These are phyloP conservation scores for Cottoperca gobio DNA, from an alignment of 2,797 vertebrate species.

Conservation along the genomic window DNA sequence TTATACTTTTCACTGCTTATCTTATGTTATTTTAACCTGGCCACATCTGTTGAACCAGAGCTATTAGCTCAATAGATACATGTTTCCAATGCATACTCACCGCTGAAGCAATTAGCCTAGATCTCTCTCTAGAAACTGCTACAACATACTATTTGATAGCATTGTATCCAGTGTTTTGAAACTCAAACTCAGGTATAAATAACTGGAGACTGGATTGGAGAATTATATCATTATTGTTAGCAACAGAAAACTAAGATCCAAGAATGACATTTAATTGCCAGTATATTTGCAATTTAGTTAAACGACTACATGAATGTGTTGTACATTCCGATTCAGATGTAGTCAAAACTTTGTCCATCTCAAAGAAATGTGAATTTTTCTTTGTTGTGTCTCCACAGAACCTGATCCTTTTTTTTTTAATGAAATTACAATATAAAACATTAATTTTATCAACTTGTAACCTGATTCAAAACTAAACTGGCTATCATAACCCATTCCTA, in stretches of 20 bases:
- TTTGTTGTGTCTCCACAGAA: background rate
- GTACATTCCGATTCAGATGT: background rate
- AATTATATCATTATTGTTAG: background rate
- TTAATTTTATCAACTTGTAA: background rate
- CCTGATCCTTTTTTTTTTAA: background rate
- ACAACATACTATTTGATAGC: background rate
- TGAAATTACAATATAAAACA: background rate
- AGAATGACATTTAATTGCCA: background rate
- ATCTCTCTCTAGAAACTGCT: conserved; percentile 12
- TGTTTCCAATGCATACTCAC: conserved; percentile 40
- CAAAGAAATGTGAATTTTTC: background rate
- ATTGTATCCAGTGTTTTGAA: background rate
- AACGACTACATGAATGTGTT: background rate
- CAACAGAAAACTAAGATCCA: background rate
- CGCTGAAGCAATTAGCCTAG: conserved; percentile 32
- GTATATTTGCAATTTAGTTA: background rate
- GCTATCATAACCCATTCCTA: background rate
- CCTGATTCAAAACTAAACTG: background rate
- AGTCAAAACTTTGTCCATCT: background rate
- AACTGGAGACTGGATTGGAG: background rate
- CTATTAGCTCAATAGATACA: conserved; percentile 57
- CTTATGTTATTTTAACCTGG: conserved; percentile 78
- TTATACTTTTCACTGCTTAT: conserved; percentile 58
- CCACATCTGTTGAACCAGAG: conserved; percentile 73
- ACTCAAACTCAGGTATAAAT: background rate